Evolutionary conservation across 2,888 invertebrate species (phyloP), one percentile per base, ranked within the genome.

Genomic region (Eurois occulta): DNA sequence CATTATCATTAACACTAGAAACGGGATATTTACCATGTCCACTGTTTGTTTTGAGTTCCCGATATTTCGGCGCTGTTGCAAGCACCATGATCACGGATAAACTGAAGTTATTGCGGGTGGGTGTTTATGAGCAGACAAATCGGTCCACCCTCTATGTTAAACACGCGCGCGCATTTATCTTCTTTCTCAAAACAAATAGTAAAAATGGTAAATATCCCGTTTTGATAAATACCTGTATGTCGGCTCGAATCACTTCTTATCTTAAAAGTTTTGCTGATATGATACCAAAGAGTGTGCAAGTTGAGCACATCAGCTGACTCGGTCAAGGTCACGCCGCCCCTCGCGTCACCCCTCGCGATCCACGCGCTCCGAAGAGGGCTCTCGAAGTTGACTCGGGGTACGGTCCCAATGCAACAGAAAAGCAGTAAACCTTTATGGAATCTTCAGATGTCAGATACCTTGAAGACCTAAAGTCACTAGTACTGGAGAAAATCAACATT

Each of bases 311-410:
- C 83, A 68, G 85, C 83, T 72, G 83, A 79, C 41, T 74, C 65
- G 86, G 82, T 76, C 86, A 84, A 84, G 86, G 86, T 82, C 73
- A 16, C 58, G 7, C 41, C 41, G 0, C 41, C 41, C 41, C 41
- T 8, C 41, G 41, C 13, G n/a, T n/a, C 68, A 13, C 28, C 46
- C 46, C 41, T 6, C 46, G 48, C 64, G 24, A 35, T 38, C 70
- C 72, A 18, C 67, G 58, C 32, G 67, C 75, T 41, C 68, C 11
- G n/a, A 28, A 46, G 48, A 38, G 60, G 13, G 35, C 41, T 78
- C 64, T 38, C 69, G 41, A 66, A 70, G 52, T 32, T 46, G 48
- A 72, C 48, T 8, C 16, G n/a, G 66, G 55, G 71, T 80, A 32
- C 1, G 77, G 80, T 64, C 32, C 0, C 77, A 86, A 21, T 73